A percentile compares a stretch with the other conserved stretches of the same genome.
These are phyloP conservation scores for Toxotes lorentzi DNA, from an alignment of 2,797 vertebrate species.

Conservation along the genomic window DNA sequence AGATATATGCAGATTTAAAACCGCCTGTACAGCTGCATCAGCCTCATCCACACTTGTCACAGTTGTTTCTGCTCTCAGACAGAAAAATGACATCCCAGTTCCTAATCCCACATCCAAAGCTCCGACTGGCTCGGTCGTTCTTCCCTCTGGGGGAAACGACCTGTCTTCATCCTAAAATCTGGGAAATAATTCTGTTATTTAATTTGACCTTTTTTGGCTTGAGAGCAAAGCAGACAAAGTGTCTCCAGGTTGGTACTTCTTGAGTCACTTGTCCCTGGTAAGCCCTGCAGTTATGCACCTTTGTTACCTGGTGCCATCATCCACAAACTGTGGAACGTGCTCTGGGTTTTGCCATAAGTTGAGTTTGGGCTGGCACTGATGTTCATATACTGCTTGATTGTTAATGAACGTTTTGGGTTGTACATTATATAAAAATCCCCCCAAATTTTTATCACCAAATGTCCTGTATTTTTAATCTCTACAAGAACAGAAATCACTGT, in stretches of 20 bases:
- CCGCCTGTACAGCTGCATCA: too few relatives aligned
- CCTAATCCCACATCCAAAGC: not conserved
- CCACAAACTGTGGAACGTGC: not conserved
- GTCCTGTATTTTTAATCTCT: conserved; percentile 12
- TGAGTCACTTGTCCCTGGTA: not conserved
- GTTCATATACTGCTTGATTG: not conserved
- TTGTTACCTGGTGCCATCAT: not conserved
- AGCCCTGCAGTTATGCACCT: not conserved
- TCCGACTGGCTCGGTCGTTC: not conserved
- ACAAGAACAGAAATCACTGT: not conserved
- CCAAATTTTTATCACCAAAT: conserved; percentile 17
- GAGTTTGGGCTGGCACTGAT: not conserved
- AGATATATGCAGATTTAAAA: too few relatives aligned
- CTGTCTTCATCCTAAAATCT: not conserved
- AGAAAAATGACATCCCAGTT: not conserved
- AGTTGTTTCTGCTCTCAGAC: not conserved
- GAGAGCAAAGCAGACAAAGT: not conserved
- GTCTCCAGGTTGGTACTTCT: not conserved
- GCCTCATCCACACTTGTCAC: too few relatives aligned
- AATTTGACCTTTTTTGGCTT: not conserved
- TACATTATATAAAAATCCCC: not conserved
- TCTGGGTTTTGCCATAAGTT: not conserved
- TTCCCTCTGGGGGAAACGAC: too few relatives aligned
- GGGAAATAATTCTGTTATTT: too few relatives aligned
- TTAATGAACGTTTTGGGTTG: conserved; percentile 3